phyloP scores from a whole-genome alignment of 2,797 vertebrate species.

The Tokudaia muenninki region DNA sequence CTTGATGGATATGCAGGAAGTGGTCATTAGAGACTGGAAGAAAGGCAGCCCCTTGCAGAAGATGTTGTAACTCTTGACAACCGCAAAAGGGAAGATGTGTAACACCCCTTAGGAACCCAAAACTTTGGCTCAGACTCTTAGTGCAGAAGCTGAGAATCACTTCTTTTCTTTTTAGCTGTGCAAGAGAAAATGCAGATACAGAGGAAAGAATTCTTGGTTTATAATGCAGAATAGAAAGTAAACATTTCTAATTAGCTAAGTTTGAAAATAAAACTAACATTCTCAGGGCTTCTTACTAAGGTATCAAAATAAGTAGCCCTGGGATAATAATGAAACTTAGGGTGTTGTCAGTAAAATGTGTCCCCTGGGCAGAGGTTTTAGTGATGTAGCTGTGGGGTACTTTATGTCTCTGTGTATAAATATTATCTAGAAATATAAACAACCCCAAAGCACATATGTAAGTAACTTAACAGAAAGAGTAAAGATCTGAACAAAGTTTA shows the following conservation, averaged over 20 bases:
- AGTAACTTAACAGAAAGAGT: not conserved
- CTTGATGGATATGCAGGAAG: not conserved
- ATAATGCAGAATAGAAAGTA: not conserved
- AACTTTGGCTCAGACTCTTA: not conserved
- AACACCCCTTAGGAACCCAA: not conserved
- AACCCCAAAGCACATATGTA: not conserved
- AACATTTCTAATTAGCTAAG: not conserved
- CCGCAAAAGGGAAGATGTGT: not conserved
- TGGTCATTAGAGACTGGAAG: not conserved
- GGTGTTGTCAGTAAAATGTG: not conserved
- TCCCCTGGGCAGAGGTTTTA: not conserved
- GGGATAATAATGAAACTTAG: not conserved
- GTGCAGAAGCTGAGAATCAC: not conserved
- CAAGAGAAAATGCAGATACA: not conserved
- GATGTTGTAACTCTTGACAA: not conserved
- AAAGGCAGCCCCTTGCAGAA: not conserved
- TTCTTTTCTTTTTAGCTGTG: not conserved
- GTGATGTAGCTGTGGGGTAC: too few species aligned
- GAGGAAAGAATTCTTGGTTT: not conserved
- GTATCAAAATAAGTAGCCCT: not conserved
- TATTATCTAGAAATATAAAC: not conserved
- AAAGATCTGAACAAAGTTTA: not conserved
- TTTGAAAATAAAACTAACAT: slow-evolving; percentile 24
- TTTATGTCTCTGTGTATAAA: not conserved
- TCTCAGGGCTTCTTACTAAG: not conserved